phyloP scores from a whole-genome alignment of 2,797 vertebrate species.

The Pantherophis alleghaniensis region DNA sequence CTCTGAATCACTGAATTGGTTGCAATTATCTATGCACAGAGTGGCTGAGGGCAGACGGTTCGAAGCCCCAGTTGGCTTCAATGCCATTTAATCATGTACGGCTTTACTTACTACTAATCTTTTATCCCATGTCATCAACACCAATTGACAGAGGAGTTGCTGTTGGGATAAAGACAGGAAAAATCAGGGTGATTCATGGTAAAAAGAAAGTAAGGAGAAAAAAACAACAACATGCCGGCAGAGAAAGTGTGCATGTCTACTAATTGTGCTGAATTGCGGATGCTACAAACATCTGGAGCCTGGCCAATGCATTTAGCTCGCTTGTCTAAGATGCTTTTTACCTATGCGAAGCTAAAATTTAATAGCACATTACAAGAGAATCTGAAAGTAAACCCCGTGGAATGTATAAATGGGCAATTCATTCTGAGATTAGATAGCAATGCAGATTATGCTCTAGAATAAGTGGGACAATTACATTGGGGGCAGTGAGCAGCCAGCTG shows the following conservation, averaged over 20 bases:
- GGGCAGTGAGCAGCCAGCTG: neutral
- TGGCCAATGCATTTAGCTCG: neutral
- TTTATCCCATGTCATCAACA: neutral
- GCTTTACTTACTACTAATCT: neutral
- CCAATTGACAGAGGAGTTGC: neutral
- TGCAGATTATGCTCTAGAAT: neutral
- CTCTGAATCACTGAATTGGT: neutral
- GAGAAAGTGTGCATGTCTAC: neutral
- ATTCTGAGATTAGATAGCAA: neutral
- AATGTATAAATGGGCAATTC: neutral
- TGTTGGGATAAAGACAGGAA: neutral
- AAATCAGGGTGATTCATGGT: neutral
- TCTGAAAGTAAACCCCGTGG: neutral
- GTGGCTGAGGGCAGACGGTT: neutral
- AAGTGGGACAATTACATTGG: neutral
- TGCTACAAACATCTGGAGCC: neutral
- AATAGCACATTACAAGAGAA: neutral
- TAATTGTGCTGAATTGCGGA: neutral
- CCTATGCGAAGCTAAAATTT: neutral
- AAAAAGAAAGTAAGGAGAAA: neutral
- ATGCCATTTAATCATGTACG: neutral
- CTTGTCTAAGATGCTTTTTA: neutral
- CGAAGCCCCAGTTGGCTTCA: neutral
- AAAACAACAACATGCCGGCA: neutral
- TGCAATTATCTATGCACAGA: neutral